These are phyloP conservation scores for Labia minor DNA, from an alignment of 2,888 invertebrate genomes.

Conservation along the genomic window DNA sequence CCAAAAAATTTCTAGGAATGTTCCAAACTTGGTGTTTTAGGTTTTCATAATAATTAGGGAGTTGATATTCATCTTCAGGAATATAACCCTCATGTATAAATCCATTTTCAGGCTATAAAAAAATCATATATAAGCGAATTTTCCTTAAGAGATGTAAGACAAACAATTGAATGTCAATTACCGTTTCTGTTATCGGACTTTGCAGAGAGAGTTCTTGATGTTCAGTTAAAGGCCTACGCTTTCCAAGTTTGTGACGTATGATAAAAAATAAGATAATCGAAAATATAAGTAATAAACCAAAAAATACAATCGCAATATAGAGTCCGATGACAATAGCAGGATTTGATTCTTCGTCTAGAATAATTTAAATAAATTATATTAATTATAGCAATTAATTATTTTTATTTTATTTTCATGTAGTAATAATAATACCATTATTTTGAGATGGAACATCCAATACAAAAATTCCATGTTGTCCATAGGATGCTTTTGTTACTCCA, in stretches of 20 bases:
- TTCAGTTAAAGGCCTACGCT: slow-evolving; percentile 42
- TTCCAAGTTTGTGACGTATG: slow-evolving; percentile 37
- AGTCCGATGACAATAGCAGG: slow-evolving; percentile 35
- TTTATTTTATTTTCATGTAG: too few relatives aligned
- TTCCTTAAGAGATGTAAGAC: not conserved
- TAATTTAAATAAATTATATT: too few relatives aligned
- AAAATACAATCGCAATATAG: slow-evolving; percentile 59
- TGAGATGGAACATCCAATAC: slow-evolving; percentile 37
- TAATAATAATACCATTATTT: not conserved
- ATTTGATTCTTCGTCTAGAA: slow-evolving; percentile 21
- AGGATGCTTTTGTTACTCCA: slow-evolving; percentile 52
- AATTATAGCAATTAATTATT: too few relatives aligned
- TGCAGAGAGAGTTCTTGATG: slow-evolving; percentile 62
- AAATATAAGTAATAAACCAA: slow-evolving; percentile 51
- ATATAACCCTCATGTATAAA: slow-evolving; percentile 51
- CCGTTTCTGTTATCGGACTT: slow-evolving; percentile 65
- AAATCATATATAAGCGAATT: not conserved
- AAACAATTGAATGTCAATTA: slow-evolving; percentile 30
- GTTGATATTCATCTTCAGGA: slow-evolving; percentile 49
- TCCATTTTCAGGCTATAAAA: slow-evolving; percentile 46
- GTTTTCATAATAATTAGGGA: slow-evolving; percentile 58
- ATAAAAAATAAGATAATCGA: slow-evolving; percentile 53
- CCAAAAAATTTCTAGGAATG: slow-evolving; percentile 59
- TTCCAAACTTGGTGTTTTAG: slow-evolving; percentile 65
- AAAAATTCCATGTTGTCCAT: slow-evolving; percentile 45